Base-by-base conservation (phyloP, 2,797 vertebrate species). In the Trachops cirrhosus region DNA sequence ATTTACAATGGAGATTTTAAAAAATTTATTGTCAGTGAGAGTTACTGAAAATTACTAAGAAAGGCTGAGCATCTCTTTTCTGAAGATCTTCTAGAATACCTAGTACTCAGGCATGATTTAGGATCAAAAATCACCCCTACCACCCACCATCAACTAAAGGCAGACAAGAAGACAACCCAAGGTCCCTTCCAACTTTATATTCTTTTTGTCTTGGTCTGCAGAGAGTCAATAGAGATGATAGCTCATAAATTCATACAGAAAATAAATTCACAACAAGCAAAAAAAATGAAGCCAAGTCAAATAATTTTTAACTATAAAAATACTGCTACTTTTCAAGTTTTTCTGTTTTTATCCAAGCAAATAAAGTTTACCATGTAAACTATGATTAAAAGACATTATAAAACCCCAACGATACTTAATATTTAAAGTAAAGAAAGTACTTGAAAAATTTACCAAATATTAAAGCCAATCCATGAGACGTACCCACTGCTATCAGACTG, bases 401-500 rank as follows among this genome's bases (percentile, higher is more conserved):
- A 94, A 89, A 88, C 52, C 48, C n/a, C 79, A 85, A 68, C 50
- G 11, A 62, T 73, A 64, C 44, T 96, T 73, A 67, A 91, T 95
- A 94, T 83, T 62, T 89, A 93, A 86, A 96, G 84, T 93, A 44
- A 59, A 0, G 0, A 67, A 92, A 93, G 75, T 1, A 62, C 64
- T 73, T 83, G 91, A 83, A 84, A 84, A 95, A 98, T 99, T 99
- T 99, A 99, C 99, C 99, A 97, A 99, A 99, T 96, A 99, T 99
- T 94, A 99, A 98, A 37, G 99, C 99, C 97, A 99, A 97, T 86
- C 99, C 99, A 97, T 99, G 99, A 93, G 99, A 99, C 0, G 99
- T 99, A 48, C 99, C 99, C 96, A 99, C 99, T 70, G 99, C 99
- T 89, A 99, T 99, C 84, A 99, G 99, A 92, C 98, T 99, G 7